These are phyloP conservation scores for Probosciger aterrimus DNA, from an alignment of 2,113 vertebrate species.

Conservation along the genomic window DNA sequence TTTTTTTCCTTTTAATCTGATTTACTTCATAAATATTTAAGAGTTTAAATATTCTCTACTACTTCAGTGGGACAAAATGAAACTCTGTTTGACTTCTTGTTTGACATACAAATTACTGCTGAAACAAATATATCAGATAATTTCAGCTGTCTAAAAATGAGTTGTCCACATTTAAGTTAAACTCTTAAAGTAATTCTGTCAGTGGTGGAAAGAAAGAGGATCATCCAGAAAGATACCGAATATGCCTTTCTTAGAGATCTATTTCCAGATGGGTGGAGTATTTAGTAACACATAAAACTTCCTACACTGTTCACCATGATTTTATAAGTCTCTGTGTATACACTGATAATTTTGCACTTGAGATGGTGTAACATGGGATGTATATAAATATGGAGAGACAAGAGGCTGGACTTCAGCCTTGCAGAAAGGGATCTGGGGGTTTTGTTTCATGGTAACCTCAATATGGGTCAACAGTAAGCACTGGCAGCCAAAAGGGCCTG, in stretches of 20 bases:
- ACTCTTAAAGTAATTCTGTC: background rate
- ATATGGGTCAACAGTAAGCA: background rate
- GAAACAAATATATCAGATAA: background rate
- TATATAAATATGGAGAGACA: accelerated
- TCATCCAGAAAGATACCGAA: background rate
- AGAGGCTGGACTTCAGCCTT: background rate
- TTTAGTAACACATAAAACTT: background rate
- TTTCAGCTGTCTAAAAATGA: background rate
- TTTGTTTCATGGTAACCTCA: background rate
- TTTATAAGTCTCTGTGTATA: background rate
- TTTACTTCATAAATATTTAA: background rate
- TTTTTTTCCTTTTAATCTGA: background rate
- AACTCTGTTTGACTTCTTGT: background rate
- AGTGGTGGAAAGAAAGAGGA: background rate
- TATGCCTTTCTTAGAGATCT: background rate
- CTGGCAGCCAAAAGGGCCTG: background rate
- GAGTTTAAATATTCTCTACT: background rate
- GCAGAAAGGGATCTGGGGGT: background rate
- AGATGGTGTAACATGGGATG: too few relatives aligned
- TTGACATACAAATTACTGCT: background rate
- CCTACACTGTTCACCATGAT: background rate
- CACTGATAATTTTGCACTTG: background rate
- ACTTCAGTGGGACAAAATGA: background rate
- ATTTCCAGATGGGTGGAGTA: background rate
- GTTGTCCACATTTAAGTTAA: background rate